Percentiles rank a stretch among this genome's conserved stretches.
These are phyloP conservation scores for Sipunculus nudus DNA, from an alignment of 2,888 invertebrate species.

Conservation along the genomic window DNA sequence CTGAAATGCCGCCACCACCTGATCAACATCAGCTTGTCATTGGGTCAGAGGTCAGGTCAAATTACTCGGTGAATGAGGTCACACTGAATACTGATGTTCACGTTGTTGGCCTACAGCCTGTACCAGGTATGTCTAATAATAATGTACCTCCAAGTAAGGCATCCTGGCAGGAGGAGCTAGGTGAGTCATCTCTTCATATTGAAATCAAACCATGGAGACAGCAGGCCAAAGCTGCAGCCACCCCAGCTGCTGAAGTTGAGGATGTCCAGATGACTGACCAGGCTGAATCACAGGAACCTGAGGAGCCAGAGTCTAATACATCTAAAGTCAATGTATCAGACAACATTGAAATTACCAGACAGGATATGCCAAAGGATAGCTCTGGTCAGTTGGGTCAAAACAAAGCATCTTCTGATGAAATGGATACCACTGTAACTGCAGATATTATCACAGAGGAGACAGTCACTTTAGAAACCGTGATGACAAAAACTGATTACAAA, in stretches of 20 bases:
- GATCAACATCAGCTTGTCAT: constrained; percentile 5
- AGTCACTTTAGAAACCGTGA: too few species aligned
- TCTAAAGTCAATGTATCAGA: too few species aligned
- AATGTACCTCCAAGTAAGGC: background rate
- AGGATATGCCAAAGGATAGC: too few species aligned
- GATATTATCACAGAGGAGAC: too few species aligned
- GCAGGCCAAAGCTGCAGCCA: background rate
- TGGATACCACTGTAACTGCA: too few species aligned
- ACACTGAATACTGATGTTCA: constrained; percentile 15
- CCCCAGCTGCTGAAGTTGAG: background rate
- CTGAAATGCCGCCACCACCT: background rate
- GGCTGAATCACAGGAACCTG: background rate
- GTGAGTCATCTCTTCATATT: constrained; percentile 16
- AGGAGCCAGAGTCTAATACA: too few species aligned
- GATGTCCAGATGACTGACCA: background rate
- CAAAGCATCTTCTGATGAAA: too few species aligned
- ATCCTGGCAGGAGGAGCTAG: constrained; percentile 12
- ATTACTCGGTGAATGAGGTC: background rate
- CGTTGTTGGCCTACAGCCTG: constrained; percentile 27
- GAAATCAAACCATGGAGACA: constrained; percentile 23
- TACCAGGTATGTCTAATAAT: background rate
- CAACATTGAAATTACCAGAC: too few species aligned
- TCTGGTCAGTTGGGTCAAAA: too few species aligned
- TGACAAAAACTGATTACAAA: too few species aligned
- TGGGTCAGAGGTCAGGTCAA: background rate